Percentiles rank a stretch among this genome's conserved stretches.
These are phyloP conservation scores for Prionace glauca DNA, from an alignment of 2,797 vertebrate species.

Conservation along the genomic window DNA sequence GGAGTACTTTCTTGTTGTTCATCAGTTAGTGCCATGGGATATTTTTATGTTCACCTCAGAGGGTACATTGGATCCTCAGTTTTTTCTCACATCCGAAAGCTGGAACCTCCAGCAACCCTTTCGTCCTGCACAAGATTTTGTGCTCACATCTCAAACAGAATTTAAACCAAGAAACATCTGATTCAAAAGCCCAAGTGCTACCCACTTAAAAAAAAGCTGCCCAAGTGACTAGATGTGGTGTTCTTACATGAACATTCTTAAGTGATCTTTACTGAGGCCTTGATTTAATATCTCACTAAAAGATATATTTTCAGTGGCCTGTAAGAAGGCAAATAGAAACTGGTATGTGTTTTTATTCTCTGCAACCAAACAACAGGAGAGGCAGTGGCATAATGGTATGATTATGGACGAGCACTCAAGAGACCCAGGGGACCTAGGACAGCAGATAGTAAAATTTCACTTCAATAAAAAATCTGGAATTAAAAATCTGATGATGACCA, in stretches of 20 bases:
- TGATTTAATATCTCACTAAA: neutral
- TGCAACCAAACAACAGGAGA: neutral
- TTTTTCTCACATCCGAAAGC: neutral
- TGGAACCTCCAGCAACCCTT: neutral
- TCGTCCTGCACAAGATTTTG: neutral
- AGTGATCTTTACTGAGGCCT: neutral
- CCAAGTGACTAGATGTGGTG: neutral
- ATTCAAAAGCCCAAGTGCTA: neutral
- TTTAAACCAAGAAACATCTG: neutral
- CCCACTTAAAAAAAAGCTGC: neutral
- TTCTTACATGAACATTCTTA: neutral
- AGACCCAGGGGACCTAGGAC: too few species aligned
- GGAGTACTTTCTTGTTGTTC: neutral
- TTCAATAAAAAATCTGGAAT: too few species aligned
- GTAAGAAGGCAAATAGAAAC: neutral
- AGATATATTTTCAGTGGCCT: neutral
- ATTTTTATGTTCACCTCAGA: neutral
- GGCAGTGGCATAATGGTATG: too few species aligned
- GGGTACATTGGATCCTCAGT: neutral
- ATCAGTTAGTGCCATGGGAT: neutral
- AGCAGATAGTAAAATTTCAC: too few species aligned
- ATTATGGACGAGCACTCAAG: too few species aligned
- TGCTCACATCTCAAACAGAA: neutral
- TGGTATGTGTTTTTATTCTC: neutral
- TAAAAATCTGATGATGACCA: too few species aligned